Base-by-base conservation (phyloP, 2,888 invertebrate genomes). In the Tachina grossa region DNA sequence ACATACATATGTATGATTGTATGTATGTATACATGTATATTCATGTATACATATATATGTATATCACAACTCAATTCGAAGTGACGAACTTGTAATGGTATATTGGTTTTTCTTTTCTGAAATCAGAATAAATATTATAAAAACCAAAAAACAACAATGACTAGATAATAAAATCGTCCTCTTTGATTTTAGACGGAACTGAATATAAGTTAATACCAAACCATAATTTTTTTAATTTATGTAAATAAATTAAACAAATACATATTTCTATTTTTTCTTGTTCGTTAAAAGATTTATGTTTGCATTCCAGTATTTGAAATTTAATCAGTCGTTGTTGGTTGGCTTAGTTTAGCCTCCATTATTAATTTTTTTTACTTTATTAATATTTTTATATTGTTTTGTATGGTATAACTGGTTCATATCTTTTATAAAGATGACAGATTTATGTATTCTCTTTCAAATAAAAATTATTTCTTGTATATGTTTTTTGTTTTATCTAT, bases 211-310 rank as follows among this genome's bases (percentile, higher is more conserved):
- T 39, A 74, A 43, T 11, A 45, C 53, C 65, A 45, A 31, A 53
- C 43, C 13, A 55, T 31, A 16, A 47, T 19, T 31, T 43, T 57
- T 83, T 69, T 45, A 31, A 88, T 89, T 89, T 87, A 90, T 88
- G 90, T 82, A 88, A 63, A 88, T 86, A 84, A 87, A 83, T 88
- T 89, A 88, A 87, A 90, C 88, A 90, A 88, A 90, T 90, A 88
- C 61, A n/a, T n/a, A n/a, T 39, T 88, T 4, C 13, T 13, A n/a
- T 49, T 14, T 49, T 49, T 14, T 49, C 19, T 1, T 57, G 22
- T 88, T 87, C 87, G 89, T 84, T 87, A 88, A 87, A 87, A 88
- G 87, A 88, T 89, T 80, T 83, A 49, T 68, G 66, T 2, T 51
- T 43, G n/a, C 47, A 45, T 22, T 49, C 43, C 45, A 59, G 6